phyloP scores from a whole-genome alignment of 1,140 invertebrate genomes.

The Bombyx mori region ASM3026992v2 NC_085113.1:10916501-10917000 shows the following conservation, averaged over 20 bases:
- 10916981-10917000: slow-evolving; percentile 2
- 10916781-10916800: background rate
- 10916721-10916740: slow-evolving; percentile 2
- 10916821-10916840: slow-evolving; percentile 3
- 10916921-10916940: slow-evolving; percentile 2
- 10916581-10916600: too few species aligned
- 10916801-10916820: background rate
- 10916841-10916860: slow-evolving; percentile 3
- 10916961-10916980: slow-evolving; percentile 3
- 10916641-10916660: slow-evolving; percentile 2
- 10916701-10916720: slow-evolving; percentile 1
- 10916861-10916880: slow-evolving; percentile 1
- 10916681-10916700: slow-evolving; percentile 3
- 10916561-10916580: slow-evolving; percentile 1
- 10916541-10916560: slow-evolving; percentile 2
- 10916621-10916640: background rate
- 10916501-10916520: background rate
- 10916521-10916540: slow-evolving; percentile 1
- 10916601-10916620: too few species aligned
- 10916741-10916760: slow-evolving; percentile 2
- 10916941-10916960: slow-evolving; percentile 2
- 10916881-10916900: slow-evolving; percentile 1
- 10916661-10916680: slow-evolving; percentile 3
- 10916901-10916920: slow-evolving; percentile 1
- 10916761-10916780: slow-evolving; percentile 3